A percentile compares a stretch with the other conserved stretches of the same genome.
Conservation (phyloP, 2,113 vertebrate genomes). For the Atlantisia rogersi region DNA sequence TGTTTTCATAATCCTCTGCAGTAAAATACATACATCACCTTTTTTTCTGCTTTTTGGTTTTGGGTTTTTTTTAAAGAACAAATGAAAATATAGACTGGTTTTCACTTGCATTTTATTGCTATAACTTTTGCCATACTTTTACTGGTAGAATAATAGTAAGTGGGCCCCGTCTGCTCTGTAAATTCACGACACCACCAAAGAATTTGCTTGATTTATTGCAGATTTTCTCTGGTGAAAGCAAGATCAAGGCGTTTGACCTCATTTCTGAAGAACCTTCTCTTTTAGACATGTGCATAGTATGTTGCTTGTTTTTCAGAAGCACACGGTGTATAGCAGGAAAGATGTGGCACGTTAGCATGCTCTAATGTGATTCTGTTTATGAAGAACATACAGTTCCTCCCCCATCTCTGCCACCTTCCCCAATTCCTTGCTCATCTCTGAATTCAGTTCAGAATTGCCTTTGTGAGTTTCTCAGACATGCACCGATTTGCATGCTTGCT, state of each 20-base stretch:
- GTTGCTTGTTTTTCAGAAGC: neutral
- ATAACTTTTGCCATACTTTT: neutral
- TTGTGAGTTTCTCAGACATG: neutral
- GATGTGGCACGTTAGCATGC: neutral
- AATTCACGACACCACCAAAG: neutral
- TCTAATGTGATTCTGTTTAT: neutral
- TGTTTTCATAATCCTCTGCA: neutral
- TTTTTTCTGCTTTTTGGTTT: neutral
- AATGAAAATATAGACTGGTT: neutral
- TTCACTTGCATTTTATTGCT: neutral
- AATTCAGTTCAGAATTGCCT: neutral
- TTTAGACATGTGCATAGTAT: neutral
- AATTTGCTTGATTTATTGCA: slow-evolving; percentile 11
- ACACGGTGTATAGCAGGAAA: neutral
- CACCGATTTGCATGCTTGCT: neutral
- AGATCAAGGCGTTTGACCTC: neutral
- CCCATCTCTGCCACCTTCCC: neutral
- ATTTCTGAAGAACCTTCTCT: slow-evolving; percentile 2
- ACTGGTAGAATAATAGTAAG: neutral
- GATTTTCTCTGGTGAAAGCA: neutral
- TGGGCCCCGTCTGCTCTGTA: neutral
- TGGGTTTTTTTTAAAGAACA: neutral
- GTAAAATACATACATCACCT: neutral
- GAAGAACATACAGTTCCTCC: neutral
- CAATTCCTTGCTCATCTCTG: neutral